Base-by-base conservation (phyloP, 2,888 invertebrate species). In the Spodoptera picta region DNA sequence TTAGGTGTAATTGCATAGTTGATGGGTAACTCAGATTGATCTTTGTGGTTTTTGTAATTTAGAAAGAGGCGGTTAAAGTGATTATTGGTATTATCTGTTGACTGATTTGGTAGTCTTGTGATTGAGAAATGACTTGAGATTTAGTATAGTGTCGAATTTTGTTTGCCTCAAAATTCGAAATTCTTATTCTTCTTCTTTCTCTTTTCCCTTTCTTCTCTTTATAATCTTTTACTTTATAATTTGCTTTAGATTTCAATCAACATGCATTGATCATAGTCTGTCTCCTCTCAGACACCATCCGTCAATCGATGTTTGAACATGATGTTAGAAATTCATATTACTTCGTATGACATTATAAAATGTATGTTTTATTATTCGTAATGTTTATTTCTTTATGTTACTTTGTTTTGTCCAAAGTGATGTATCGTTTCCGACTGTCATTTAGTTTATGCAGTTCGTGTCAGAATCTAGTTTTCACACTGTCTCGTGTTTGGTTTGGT, bases 1-100 rank as follows among this genome's bases (percentile, higher is more conserved):
- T 84, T 84, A 84, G 56, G 68, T 66, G 47, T 77, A 69, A 75
- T 75, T 69, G 70, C 71, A 58, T 61, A 66, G 61, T 42, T 61
- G 50, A 59, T 72, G 60, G 42, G 61, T 69, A 53, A 72, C 44
- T 52, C 45, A 14, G 42, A 73, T 67, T 52, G 60, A 58, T 62
- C 48, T 68, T 60, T 62, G 65, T 65, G 50, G 63, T 73, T 73
- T 71, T 75, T 42, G 54, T 58, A 36, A 60, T 73, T 75, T 59
- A 14, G 51, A 58, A 52, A 27, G 41, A 45, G 43, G 48, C 41
- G 14, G 48, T 65, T 55, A 46, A 7, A 75, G 59, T 63, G 71
- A 45, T 75, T 63, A 60, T 60, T 47, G 31, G 46, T 47, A 53
- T 61, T 6, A 36, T 44, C 36, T 36, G 23, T 24, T 43, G 5